A percentile compares a stretch with the other conserved stretches of the same genome.
Conservation (phyloP, 2,888 invertebrate species). For the Omphaloscelis lunosa region DNA sequence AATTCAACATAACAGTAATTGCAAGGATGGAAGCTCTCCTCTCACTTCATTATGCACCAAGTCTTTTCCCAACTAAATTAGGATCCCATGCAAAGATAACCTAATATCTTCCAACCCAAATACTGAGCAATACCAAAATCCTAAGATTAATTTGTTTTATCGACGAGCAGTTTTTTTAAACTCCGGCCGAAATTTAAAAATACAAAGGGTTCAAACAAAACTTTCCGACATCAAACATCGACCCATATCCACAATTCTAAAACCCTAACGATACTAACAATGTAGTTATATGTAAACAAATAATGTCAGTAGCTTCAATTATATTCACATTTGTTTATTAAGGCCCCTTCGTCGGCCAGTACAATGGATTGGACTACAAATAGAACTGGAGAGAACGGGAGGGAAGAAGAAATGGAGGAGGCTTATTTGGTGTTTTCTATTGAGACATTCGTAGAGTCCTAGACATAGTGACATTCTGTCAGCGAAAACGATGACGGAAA, state of each 20-base stretch:
- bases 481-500: too few species aligned
- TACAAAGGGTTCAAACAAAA: neutral
- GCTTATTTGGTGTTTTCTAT: constrained; percentile 2
- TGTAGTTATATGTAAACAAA: constrained; percentile 61
- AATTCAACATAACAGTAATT: too few species aligned
- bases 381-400: constrained; percentile 65
- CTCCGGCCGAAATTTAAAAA: neutral
- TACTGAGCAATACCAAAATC: too few species aligned
- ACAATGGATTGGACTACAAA: constrained; percentile 80
- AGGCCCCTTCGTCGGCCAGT: constrained; percentile 77
- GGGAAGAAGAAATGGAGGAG: constrained; percentile 57
- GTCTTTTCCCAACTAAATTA: too few species aligned
- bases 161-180: too few species aligned
- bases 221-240: constrained; percentile 5
- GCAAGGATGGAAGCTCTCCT: too few species aligned
- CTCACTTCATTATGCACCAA: too few species aligned
- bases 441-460: too few species aligned
- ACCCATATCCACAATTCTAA: constrained; percentile 27
- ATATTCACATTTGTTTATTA: constrained; percentile 86
- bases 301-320: constrained; percentile 77
- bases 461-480: too few species aligned
- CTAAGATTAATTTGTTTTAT: too few species aligned
- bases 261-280: constrained; percentile 50
- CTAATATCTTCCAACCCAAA: too few species aligned
- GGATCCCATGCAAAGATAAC: too few species aligned